These are phyloP conservation scores for Troilus luridus DNA, from an alignment of 2,888 invertebrate species.

Conservation along the genomic window DNA sequence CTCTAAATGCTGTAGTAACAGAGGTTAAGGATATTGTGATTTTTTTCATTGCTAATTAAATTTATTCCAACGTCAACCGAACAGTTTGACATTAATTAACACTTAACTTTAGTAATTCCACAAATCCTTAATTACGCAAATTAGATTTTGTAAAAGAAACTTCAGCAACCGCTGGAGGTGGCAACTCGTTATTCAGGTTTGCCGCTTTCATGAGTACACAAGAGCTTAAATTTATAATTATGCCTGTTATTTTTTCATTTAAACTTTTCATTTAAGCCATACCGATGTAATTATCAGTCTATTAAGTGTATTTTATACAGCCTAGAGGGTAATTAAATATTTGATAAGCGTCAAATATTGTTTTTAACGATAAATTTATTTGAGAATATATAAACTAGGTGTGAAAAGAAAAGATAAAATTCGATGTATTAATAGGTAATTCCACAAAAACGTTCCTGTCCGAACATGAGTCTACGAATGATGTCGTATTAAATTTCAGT, in stretches of 20 bases:
- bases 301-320: not conserved
- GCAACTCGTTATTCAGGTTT: not conserved
- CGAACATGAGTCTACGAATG: too few species aligned
- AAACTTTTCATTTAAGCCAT: not conserved
- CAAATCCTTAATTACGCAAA: not conserved
- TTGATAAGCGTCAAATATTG: not conserved
- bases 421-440: too few species aligned
- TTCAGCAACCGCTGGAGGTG: not conserved
- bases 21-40: not conserved
- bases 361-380: not conserved
- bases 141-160: not conserved
- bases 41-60: not conserved
- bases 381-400: too few species aligned
- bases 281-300: not conserved
- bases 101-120: not conserved
- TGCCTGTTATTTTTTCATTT: constrained; percentile 24
- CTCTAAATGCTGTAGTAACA: not conserved
- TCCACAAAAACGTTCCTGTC: too few species aligned
- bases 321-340: not conserved
- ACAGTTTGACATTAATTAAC: not conserved
- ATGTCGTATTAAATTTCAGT: too few species aligned
- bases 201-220: constrained; percentile 13
- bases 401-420: too few species aligned
- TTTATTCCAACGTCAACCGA: not conserved
- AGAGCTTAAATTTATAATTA: constrained; percentile 28